Evolutionary conservation across 2,888 invertebrate species (phyloP), one percentile per base, ranked within the genome.

Genomic region (Baccha elongata): DNA sequence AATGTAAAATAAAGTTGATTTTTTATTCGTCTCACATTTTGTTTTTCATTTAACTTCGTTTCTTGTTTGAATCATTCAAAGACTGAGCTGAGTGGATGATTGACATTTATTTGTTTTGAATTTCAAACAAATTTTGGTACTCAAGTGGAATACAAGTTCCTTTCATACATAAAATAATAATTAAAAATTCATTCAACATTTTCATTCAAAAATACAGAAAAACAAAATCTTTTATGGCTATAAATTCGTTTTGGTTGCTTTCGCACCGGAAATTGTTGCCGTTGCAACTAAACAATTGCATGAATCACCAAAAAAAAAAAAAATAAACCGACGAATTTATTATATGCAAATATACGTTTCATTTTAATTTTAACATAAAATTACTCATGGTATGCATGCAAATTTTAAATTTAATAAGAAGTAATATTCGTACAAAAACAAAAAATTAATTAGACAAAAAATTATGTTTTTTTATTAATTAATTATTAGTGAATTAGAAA

Each of bases 11-110:
- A 85, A 85, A 79, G 62, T 75, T 76, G 68, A 83, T 84, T 79
- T 81, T 85, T 83, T 83, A 80, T 81, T 83, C 81, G 58, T 79
- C 80, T 81, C 81, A 81, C 64, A 46, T 52, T 69, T 58, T 58
- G 50, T 58, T 74, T 62, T 73, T 73, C 17, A 79, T 72, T 72
- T 52, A 21, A 53, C 11, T 32, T 42, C 50, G 23, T 37, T 37
- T 15, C 23, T 52, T 32, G 46, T 37, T 37, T 72, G 13, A 58
- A 53, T 44, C 60, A 72, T 52, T 65, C 67, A 67, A 78, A 60
- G 78, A 72, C 78, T 78, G 67, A 67, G 52, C 13, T 35, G 46
- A 29, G 17, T 26, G 58, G 37, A 78, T 15, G 58, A 23, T 13
- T 37, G 11, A 40, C 52, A 44, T 52, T 15, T 17, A 52, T 11